Evolutionary conservation across 2,888 invertebrate genomes (phyloP), one percentile per base, ranked within the genome.

Genomic region (Oxycera nigricornis): DNA sequence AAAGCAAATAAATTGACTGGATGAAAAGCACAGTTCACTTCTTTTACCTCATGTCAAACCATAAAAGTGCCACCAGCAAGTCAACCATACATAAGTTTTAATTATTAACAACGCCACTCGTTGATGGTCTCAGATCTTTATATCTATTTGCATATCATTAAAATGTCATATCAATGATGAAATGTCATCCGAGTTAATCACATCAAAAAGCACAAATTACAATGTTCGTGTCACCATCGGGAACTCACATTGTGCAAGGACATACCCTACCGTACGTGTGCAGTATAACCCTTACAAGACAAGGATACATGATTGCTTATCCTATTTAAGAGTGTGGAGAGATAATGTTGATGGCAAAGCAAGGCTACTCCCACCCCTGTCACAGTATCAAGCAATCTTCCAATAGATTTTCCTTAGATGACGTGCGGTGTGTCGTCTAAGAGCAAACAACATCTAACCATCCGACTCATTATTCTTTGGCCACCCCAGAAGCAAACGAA

Each of bases 71-170:
- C 39, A 39, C 9, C n/a, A 1, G 39, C 3, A 46, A 46, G 46
- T 46, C 46, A 46, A 46, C 46, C n/a, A n/a, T n/a, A 20, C 52
- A 41, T 31, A 55, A 70, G 70, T 41, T 73, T 73, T 62, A 73
- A 73, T 73, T 73, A 73, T 20, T 62, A 61, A 61, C 28, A 28
- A 7, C n/a, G 17, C 6, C 65, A 73, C 24, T 31, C 50, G 59
- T 46, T 41, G 31, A 9, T 57, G 74, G 67, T 72, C 62, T 35
- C 46, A 76, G 72, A 74, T 76, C 72, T 72, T 59, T 46, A 35
- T 68, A 52, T 73, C 70, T 76, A 76, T 76, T 76, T 76, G 68
- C 76, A 76, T 76, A 76, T 76, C 74, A 76, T 76, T 76, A 76
- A 76, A 74, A 62, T 73, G 74, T 76, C 74, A 76, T 62, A 67